phyloP scores from a whole-genome alignment of 2,888 invertebrate genomes.

The Amorpha juglandis region DNA sequence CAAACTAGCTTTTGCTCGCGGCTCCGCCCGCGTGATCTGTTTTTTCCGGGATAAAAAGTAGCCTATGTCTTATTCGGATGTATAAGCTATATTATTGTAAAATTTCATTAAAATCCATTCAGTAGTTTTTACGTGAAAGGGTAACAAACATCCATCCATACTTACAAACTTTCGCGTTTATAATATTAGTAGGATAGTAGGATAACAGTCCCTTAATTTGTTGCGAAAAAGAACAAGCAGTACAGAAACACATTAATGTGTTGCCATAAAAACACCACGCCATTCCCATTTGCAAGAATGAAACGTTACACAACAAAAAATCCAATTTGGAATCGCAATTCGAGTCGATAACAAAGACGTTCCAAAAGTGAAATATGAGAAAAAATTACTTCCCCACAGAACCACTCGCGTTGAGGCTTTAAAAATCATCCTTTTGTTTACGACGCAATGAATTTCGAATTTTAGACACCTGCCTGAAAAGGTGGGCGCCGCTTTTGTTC shows the following conservation, averaged over 20 bases:
- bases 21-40: too few species aligned
- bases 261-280: background rate
- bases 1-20: too few species aligned
- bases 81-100: too few species aligned
- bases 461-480: slow-evolving; percentile 70
- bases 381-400: slow-evolving; percentile 44
- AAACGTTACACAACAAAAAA: slow-evolving; percentile 33
- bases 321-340: slow-evolving; percentile 27
- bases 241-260: background rate
- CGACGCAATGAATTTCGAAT: slow-evolving; percentile 73
- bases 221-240: background rate
- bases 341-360: slow-evolving; percentile 39
- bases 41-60: too few species aligned
- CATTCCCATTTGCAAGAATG: slow-evolving; percentile 10
- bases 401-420: slow-evolving; percentile 54
- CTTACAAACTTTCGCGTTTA: too few species aligned
- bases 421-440: slow-evolving; percentile 74
- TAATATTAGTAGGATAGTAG: too few species aligned
- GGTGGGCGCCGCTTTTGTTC: slow-evolving; percentile 68
- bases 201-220: background rate
- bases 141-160: too few species aligned
- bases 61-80: too few species aligned
- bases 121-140: too few species aligned
- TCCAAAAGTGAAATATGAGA: slow-evolving; percentile 56
- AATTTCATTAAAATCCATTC: too few species aligned